A percentile compares a stretch with the other conserved stretches of the same genome.
Conservation (phyloP, 37 sponge, comb jelly and placozoan species). For the Spongilla lacustris region DNA sequence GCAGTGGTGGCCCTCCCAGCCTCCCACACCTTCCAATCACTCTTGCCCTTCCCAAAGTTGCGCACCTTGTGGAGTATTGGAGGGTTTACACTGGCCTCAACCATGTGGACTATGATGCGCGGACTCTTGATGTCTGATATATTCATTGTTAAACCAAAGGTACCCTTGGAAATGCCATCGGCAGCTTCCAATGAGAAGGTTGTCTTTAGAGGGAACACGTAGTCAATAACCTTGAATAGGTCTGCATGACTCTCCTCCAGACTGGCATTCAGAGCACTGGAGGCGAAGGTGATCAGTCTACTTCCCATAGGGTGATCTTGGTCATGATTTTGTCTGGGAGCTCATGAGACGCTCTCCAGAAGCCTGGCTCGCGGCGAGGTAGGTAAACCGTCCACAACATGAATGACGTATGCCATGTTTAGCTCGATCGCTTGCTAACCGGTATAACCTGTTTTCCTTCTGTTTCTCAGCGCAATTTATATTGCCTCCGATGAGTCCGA, state of each 20-base stretch:
- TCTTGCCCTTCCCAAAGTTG: slow-evolving; percentile 48
- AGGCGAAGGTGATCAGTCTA: too few species aligned
- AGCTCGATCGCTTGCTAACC: too few species aligned
- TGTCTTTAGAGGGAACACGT: not conserved
- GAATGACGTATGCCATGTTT: too few species aligned
- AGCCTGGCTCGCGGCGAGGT: too few species aligned
- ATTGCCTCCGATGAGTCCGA: too few species aligned
- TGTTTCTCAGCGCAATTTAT: too few species aligned
- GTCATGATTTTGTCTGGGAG: not conserved
- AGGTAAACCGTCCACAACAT: too few species aligned
- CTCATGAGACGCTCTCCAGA: too few species aligned
- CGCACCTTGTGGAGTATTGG: slow-evolving; percentile 61
- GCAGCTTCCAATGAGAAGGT: not conserved
- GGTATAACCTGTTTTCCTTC: too few species aligned
- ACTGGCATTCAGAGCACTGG: not conserved
- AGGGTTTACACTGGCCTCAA: slow-evolving; percentile 52
- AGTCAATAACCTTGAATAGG: slow-evolving; percentile 12
- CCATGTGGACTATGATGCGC: slow-evolving; percentile 50
- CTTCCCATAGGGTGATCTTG: slow-evolving; percentile 18
- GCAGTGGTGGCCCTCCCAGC: slow-evolving; percentile 19
- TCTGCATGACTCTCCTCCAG: not conserved
- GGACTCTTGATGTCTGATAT: slow-evolving; percentile 42
- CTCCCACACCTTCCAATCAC: slow-evolving; percentile 44
- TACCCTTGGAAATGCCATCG: not conserved
- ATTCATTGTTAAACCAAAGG: not conserved